phyloP scores from a whole-genome alignment of 2,888 invertebrate species.

The Hartigia nigra region DNA sequence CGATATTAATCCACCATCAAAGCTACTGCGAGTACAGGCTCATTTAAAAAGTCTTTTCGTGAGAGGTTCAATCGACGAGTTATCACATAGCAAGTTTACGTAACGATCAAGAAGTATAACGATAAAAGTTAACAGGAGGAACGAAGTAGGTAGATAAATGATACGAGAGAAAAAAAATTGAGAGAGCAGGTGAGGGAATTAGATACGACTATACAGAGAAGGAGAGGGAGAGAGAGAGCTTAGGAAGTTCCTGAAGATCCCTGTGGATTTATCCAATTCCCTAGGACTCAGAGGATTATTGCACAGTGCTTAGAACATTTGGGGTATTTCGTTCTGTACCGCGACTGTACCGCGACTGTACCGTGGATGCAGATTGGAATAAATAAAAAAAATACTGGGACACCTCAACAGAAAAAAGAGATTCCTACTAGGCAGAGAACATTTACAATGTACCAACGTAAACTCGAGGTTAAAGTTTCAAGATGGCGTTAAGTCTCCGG shows the following conservation, averaged over 20 bases:
- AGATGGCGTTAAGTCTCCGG: conserved; percentile 27
- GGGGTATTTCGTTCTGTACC: not conserved
- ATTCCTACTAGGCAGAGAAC: not conserved
- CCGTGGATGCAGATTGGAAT: not conserved
- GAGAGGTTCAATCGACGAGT: not conserved
- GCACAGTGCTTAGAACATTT: not conserved
- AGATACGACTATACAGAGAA: not conserved
- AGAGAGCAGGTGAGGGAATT: not conserved
- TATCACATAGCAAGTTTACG: not conserved
- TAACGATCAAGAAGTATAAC: not conserved
- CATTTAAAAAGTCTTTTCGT: not conserved
- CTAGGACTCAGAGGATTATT: not conserved
- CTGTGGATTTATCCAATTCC: not conserved
- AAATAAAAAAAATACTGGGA: not conserved
- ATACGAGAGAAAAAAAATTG: not conserved
- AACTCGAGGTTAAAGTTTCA: conserved; percentile 27
- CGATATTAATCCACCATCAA: not conserved
- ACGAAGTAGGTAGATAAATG: not conserved
- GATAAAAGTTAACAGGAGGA: no score
- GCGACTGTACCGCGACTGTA: not conserved
- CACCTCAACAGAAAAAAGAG: not conserved
- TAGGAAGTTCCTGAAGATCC: not conserved
- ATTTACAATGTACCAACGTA: conserved; percentile 12
- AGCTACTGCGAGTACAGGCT: not conserved
- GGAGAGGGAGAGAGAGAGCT: not conserved